phyloP scores from a whole-genome alignment of 1,140 invertebrate species.

The Drosophila pandora region DNA sequence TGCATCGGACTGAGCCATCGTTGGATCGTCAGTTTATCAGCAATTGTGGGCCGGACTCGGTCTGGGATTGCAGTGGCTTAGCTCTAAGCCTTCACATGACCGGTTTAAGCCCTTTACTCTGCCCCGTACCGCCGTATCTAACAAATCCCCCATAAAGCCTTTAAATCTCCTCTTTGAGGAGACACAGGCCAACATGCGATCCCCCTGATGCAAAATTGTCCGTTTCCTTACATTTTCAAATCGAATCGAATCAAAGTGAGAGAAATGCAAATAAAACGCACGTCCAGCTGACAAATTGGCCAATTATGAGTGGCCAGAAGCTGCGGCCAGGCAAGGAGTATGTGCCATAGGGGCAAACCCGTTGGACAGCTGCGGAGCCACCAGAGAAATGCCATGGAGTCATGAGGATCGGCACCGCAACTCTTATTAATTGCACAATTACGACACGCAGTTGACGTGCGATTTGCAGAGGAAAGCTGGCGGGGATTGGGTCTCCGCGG shows the following conservation, averaged over 20 bases:
- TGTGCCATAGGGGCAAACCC: constrained; percentile 56
- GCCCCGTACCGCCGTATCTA: not conserved
- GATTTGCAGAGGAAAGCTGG: constrained; percentile 8
- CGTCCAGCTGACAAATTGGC: constrained; percentile 80
- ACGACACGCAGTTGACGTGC: constrained; percentile 77
- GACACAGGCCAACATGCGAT: constrained; percentile 1
- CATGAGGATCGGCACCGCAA: constrained; percentile 32
- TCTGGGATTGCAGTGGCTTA: constrained; percentile 33
- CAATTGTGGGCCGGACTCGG: constrained; percentile 17
- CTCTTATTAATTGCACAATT: constrained; percentile 81
- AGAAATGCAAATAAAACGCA: constrained; percentile 79
- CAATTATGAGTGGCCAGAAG: constrained; percentile 46
- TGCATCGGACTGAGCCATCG: not conserved
- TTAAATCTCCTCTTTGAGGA: not conserved
- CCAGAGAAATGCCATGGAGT: constrained; percentile 25
- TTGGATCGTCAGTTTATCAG: not conserved
- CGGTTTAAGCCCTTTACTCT: not conserved
- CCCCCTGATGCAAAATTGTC: constrained; percentile 56
- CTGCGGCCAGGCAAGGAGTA: not conserved
- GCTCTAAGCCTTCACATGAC: constrained; percentile 20
- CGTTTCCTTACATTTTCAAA: constrained; percentile 72
- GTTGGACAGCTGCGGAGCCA: constrained; percentile 60
- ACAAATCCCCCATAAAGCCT: not conserved
- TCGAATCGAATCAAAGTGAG: constrained; percentile 51
- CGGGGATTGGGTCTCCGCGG: constrained; percentile 11